Base-by-base conservation (phyloP, 92 coral and sea anemone species). In the Chrysogorgia sp. region DNA sequence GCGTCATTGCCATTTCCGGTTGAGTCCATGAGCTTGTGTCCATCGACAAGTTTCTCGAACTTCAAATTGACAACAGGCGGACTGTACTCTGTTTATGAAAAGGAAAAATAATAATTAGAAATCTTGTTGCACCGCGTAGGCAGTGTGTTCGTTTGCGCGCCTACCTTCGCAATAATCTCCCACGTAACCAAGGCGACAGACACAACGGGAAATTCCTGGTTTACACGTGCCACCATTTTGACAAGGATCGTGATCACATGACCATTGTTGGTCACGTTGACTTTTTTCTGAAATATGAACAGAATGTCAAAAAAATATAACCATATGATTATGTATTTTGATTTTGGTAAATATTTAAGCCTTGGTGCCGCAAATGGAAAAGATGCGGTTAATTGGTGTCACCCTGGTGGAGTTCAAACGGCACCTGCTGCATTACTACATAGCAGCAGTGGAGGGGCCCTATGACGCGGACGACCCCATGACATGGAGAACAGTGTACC, bases 171-270 rank as follows among this genome's bases (percentile, higher is more conserved):
- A 96, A 68, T 83, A 96, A 43, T 96, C 88, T 9, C 99, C 99
- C 71, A 86, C 91, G 74, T 85, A 96, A 35, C 99, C 99, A 58
- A 96, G 85, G 41, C 99, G 91, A 70, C 99, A 96, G 63, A 96
- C 99, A 68, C 99, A 96, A 53, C 92, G 86, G 0, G 93, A 85
- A 40, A 86, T 83, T 37, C 97, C 96, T 10, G 90, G 88, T 82
- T 96, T 96, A 69, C 99, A 96, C 0, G 99, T 96, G 20, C 99
- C 99, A n/a, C 99, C 99, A 50, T 96, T 96, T 71, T 74, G 66
- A 40, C 99, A 96, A 15, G 99, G 99, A 29, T 85, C 83, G 45
- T 45, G 79, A 1, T 68, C 64, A 60, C 99, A 96, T 19, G 80
- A 43, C 99, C 99, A 96, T 28, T 81, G 58, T 41, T 68, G 69